Evolutionary conservation across 2,797 vertebrate genomes (phyloP), one percentile per base, ranked within the genome.

Genomic region (Neosilurus mollespiculum): DNA sequence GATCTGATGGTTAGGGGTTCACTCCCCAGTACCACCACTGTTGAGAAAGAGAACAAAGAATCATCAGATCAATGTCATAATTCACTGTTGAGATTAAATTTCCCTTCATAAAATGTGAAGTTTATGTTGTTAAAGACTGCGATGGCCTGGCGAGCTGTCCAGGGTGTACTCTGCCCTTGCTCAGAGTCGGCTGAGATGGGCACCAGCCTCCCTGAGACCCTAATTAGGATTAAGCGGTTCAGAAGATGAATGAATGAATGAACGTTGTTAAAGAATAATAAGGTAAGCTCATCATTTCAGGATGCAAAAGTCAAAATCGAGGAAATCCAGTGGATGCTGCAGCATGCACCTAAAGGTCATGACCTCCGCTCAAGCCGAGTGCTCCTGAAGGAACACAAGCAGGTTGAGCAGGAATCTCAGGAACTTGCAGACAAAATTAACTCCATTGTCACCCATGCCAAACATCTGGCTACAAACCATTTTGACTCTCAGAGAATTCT

Each of bases 361-460:
- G 95, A 96, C 90, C 93, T 97, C 56, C 91, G 90, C 84, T 96
- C 95, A 6, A 96, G 96, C 86, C 90, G 92, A 30, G 86, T 92
- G 85, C 93, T 97, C 5, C 93, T 97, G 54, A 96, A 94, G 89
- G 93, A 94, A 83, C 96, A 96, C 83, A 90, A 87, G 71, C 95
- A 95, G 84, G 90, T 97, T 86, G 95, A 98, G 91, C 91, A 93
- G 9, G 93, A 96, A 83, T 95, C 94, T 43, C 92, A 71, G 53
- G 94, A 95, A 18, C 91, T 98, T 86, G 95, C 95, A 2, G 92
- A 96, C 73, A 96, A 96, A 92, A 96, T 97, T 90, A 94, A 95
- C 87, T 92, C 94, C 69, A 96, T 98, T 16, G 88, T 95, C 56
- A 92, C 91, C 76, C 92, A 92, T 26, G 96, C 96, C 4, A 93